Evolutionary conservation across 1,140 invertebrate species (phyloP), one percentile per base, ranked within the genome.

Genomic region (Hyles euphorbiae): DNA sequence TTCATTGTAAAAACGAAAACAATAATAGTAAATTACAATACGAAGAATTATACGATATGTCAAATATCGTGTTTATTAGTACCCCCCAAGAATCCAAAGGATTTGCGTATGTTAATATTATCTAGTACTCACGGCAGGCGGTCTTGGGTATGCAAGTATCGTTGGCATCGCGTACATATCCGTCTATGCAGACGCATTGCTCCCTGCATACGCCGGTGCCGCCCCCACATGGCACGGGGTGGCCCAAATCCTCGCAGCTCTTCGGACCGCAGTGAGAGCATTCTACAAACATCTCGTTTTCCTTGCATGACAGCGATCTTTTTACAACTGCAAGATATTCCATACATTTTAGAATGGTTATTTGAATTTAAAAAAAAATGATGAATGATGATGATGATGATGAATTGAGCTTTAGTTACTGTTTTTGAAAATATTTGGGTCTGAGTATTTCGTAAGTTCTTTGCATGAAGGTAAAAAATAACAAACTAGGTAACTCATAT

Each of bases 181-280:
- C 22, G 22, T 22, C 22, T 0, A 22, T 61, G 60, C 80, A 83
- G 6, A 74, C 71, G 52, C 80, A 83, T 51, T 74, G 70, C 36
- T 70, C 62, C n/a, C 50, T 60, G 49, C 78, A 79, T 0, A 67
- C 9, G 1, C 57, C 61, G 3, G 68, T 73, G 34, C 46, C 65
- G 3, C 73, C 73, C 0, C 49, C 51, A 40, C 73, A 76, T 0
- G 63, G 61, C 10, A 67, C 61, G 3, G 73, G 68, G 34, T 63
- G 47, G 3, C 73, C 73, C 3, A 76, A 58, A 3, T 76, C 73
- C 3, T 65, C 63, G 34, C 73, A 76, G 3, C 34, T 60, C 45
- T 69, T 67, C 2, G 73, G 73, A 5, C 73, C 73, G 48, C 73
- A 76, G 47, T 70, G 63, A 0, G 67, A 50, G 46, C 70, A 73